Conservation (phyloP, 2,888 invertebrate genomes). For the Lordiphosa andalusiaca region DNA sequence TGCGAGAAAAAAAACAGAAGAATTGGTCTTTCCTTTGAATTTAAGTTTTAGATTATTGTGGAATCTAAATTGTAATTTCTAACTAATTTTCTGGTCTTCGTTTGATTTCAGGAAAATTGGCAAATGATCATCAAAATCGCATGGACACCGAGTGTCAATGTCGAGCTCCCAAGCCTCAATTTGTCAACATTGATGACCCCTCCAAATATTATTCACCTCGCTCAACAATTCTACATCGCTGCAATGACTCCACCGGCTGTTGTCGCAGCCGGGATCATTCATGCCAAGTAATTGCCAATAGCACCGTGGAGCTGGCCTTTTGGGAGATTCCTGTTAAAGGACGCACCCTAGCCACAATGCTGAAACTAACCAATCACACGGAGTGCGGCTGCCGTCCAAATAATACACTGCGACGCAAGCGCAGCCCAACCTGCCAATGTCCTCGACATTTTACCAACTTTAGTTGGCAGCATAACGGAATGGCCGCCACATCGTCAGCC, state of each 20-base stretch:
- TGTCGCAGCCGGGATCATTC: conserved; percentile 5
- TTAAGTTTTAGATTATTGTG: no score
- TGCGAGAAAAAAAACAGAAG: no score
- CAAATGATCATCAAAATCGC: conserved; percentile 54
- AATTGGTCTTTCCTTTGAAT: no score
- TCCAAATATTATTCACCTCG: conserved; percentile 89
- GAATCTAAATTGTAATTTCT: no score
- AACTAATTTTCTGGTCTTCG: background rate
- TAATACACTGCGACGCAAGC: conserved; percentile 31
- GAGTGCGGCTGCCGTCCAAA: conserved; percentile 74
- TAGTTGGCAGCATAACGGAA: conserved; percentile 53
- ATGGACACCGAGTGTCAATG: conserved; percentile 68
- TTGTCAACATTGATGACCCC: conserved; percentile 71
- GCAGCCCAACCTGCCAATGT: conserved; percentile 59
- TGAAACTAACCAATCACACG: conserved; percentile 75
- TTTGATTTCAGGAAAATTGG: conserved; percentile 57
- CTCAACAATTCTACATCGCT: conserved; percentile 92
- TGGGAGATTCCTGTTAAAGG: conserved; percentile 11
- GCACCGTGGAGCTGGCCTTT: conserved; percentile 71
- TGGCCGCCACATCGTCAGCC: conserved; percentile 17
- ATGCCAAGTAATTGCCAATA: conserved; percentile 83
- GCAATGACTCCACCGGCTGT: conserved; percentile 92
- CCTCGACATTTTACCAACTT: conserved; percentile 77
- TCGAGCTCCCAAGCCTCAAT: conserved; percentile 67
- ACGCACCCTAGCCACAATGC: conserved; percentile 36